These are phyloP conservation scores for Mormoops blainvillei DNA, from an alignment of 2,113 vertebrate genomes.

Conservation along the genomic window DNA sequence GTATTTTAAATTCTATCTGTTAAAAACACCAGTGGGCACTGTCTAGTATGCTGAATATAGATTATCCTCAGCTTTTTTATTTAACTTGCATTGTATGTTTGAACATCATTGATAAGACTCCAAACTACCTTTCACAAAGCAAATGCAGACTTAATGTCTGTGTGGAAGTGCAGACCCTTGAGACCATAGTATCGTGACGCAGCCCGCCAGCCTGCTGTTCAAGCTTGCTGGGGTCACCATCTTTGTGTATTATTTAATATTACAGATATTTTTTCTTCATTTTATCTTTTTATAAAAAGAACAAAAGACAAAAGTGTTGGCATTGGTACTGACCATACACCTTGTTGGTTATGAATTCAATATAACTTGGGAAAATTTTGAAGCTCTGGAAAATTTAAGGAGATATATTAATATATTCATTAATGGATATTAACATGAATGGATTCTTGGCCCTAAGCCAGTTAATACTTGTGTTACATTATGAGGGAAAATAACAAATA, in stretches of 20 bases:
- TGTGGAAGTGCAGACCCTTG: neutral
- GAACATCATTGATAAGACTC: neutral
- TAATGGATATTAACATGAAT: too few species aligned
- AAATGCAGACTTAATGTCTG: neutral
- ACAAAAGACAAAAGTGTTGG: neutral
- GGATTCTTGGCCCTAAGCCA: neutral
- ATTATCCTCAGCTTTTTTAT: neutral
- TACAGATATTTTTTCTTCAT: neutral
- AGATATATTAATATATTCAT: neutral
- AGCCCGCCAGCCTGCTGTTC: neutral
- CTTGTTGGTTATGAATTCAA: neutral
- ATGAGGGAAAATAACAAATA: neutral
- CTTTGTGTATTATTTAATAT: neutral
- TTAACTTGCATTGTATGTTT: neutral
- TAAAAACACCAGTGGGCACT: neutral
- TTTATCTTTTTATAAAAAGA: neutral
- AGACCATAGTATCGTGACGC: fast-evolving
- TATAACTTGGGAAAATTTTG: neutral
- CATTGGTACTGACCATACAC: neutral
- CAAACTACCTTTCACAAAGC: neutral
- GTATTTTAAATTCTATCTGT: neutral
- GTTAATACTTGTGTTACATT: neutral
- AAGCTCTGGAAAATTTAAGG: neutral
- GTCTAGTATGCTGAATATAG: neutral
- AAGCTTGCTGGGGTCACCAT: fast-evolving